Evolutionary conservation across 2,113 vertebrate genomes (phyloP), one percentile per base, ranked within the genome.

Genomic region (Cyanoderma ruficeps): DNA sequence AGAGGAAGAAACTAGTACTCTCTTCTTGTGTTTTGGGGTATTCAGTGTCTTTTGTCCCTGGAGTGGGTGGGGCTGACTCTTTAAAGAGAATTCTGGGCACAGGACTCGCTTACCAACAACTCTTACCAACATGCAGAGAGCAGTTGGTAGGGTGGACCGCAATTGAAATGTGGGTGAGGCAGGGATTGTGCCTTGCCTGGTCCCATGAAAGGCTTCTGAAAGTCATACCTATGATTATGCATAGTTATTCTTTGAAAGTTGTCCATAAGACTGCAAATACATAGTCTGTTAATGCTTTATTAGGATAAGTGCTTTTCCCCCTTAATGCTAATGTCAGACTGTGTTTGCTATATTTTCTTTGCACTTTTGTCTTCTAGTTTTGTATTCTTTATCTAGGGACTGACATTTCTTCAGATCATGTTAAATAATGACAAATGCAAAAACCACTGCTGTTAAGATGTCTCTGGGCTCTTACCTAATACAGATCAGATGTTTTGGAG

Each of bases 101-200:
- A 63, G 18, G 41, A 19, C 25, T 55, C 0, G 0, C 8, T 30
- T 61, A 22, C 13, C n/a, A 31, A 2, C 13, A 47, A 0, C 27
- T 25, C 20, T 15, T 53, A 60, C 2, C 11, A 64, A 30, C 6
- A 0, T 28, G 39, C 15, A 57, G 17, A 52, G 52, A 39, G 27
- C 14, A 41, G 7, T 28, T 75, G 57, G 6, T 56, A n/a, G 42
- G 16, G n/a, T 27, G 30, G 16, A 46, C 14, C 24, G 5, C 23
- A 56, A n/a, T 0, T 64, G 44, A 74, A 71, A 71, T 42, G n/a
- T 75, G 24, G 4, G 14, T 64, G 61, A 67, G 42, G 44, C 37
- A 87, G 27, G 12, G 22, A 23, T 30, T 80, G 33, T 46, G 11
- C 31, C 41, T 84, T 68, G 21, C 14, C 6, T 82, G 2, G 79